Evolutionary conservation across 2,113 vertebrate species (phyloP).

Genomic region (Electrona antarctica): DNA sequence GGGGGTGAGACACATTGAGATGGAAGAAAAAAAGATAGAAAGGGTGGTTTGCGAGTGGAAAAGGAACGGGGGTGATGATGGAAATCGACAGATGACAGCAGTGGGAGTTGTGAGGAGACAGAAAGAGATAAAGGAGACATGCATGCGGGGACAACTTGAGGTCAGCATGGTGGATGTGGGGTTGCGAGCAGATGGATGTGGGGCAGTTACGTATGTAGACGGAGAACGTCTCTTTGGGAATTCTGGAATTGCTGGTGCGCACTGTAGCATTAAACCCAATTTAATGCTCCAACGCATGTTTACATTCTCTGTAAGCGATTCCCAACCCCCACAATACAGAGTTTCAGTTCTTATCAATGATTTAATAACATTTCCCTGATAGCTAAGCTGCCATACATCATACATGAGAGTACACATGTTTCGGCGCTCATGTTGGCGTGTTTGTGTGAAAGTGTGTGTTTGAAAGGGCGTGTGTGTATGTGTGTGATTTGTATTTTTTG

Average conservation of each 20-base stretch:
- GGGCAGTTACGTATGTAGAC: constrained; percentile 36
- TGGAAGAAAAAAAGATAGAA: neutral
- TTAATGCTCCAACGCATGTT: constrained; percentile 60
- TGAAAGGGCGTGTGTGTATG: constrained; percentile 10
- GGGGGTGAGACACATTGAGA: neutral
- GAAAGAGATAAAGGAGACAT: constrained; percentile 27
- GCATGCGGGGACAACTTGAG: constrained; percentile 28
- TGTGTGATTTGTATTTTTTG: constrained; percentile 11
- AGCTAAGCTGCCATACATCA: constrained; percentile 10
- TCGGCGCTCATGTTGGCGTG: neutral
- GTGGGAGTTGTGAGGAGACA: neutral
- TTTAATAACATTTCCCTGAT: constrained; percentile 39
- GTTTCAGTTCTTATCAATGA: constrained; percentile 57
- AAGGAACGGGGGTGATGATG: constrained; percentile 13
- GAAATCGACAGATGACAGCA: neutral
- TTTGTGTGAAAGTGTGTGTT: too few relatives aligned
- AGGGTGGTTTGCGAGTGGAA: neutral
- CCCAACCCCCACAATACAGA: constrained; percentile 39
- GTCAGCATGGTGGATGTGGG: constrained; percentile 11
- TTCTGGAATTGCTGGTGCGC: constrained; percentile 59
- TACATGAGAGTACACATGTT: constrained; percentile 26
- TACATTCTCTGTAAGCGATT: constrained; percentile 56
- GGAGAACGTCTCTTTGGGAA: constrained; percentile 43
- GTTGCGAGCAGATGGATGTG: neutral
- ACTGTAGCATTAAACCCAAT: constrained; percentile 67